Evolutionary conservation across 2,797 vertebrate genomes (phyloP).

Genomic region (Cyprinella venusta): DNA sequence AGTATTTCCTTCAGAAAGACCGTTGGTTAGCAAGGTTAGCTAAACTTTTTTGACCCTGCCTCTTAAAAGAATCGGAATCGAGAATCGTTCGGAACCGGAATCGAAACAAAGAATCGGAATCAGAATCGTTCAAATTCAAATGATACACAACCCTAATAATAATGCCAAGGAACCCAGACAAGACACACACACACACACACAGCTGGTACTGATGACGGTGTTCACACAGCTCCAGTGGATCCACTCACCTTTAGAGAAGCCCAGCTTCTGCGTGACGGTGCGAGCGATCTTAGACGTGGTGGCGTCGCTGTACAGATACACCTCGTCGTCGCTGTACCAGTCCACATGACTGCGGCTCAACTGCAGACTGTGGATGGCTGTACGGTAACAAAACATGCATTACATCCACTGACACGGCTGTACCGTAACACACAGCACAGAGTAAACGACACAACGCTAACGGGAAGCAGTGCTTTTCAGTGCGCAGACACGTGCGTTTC

Average conservation of each 20-base stretch:
- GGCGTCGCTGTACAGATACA: constrained; percentile 97
- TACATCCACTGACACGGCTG: neutral
- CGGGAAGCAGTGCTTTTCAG: constrained; percentile 53
- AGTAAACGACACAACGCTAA: constrained; percentile 39
- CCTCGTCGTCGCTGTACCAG: constrained; percentile 96
- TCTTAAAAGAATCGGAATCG: too few relatives aligned
- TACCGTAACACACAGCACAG: constrained; percentile 48
- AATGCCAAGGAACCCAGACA: too few relatives aligned
- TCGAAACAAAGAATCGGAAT: too few relatives aligned
- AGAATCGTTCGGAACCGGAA: too few relatives aligned
- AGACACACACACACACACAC: neutral
- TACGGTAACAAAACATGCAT: neutral
- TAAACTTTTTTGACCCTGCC: too few relatives aligned
- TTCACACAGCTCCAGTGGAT: constrained; percentile 8
- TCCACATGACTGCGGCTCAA: constrained; percentile 95
- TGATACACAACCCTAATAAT: too few relatives aligned
- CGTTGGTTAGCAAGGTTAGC: too few relatives aligned
- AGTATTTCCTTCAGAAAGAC: too few relatives aligned
- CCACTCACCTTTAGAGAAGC: constrained; percentile 96
- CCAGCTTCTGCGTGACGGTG: constrained; percentile 95
- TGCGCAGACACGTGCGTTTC: constrained; percentile 30
- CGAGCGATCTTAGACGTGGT: constrained; percentile 98
- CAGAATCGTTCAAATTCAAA: too few relatives aligned
- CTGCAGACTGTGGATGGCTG: constrained; percentile 93
- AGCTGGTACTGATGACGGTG: constrained; percentile 24